A percentile compares a stretch with the other conserved stretches of the same genome.
Evolutionary conservation across 2,113 vertebrate genomes (phyloP).

Genomic region (Rhegmatorhina hoffmannsi): DNA sequence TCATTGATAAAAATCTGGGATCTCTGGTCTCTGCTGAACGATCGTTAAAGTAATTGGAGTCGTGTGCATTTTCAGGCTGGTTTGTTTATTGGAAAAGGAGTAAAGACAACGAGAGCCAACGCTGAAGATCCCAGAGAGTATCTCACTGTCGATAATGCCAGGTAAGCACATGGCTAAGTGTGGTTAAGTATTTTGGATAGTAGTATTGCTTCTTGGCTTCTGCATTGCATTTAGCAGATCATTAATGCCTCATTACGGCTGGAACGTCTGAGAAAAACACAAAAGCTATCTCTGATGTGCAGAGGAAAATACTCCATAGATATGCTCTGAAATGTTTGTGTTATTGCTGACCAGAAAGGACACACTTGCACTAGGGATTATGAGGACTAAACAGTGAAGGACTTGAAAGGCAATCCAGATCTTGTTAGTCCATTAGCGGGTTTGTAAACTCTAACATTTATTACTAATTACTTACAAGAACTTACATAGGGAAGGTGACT

Average conservation of each 20-base stretch:
- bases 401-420: neutral
- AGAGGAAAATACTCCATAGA: neutral
- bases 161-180: slow-evolving; percentile 22
- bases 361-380: neutral
- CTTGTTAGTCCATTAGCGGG: neutral
- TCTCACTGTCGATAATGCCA: slow-evolving; percentile 53
- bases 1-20: neutral
- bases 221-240: neutral
- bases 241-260: slow-evolving; percentile 34
- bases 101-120: slow-evolving; percentile 38
- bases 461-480: neutral
- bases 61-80: slow-evolving; percentile 28
- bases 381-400: neutral
- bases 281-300: neutral
- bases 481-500: neutral
- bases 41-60: neutral
- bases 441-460: neutral
- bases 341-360: neutral
- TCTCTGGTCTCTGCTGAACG: neutral
- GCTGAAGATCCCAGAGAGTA: slow-evolving; percentile 68
- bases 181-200: neutral
- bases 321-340: neutral
- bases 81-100: slow-evolving; percentile 68
- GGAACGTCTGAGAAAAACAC: neutral
- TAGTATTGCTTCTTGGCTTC: neutral